Base-by-base conservation (phyloP, 2,113 vertebrate species). In the Bothrops jararaca region DNA sequence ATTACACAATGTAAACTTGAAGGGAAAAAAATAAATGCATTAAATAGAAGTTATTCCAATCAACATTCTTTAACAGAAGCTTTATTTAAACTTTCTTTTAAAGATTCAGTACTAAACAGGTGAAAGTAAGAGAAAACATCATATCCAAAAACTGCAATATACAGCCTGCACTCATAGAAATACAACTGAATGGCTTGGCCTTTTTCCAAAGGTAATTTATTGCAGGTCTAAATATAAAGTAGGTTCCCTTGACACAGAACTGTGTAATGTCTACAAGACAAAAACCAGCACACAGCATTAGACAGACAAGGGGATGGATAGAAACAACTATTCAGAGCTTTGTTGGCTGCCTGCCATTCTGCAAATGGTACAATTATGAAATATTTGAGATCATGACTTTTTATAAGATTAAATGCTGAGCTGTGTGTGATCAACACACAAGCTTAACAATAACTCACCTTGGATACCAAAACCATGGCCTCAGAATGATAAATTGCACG, bases 321-420 rank as follows among this genome's bases (percentile, higher is more conserved):
- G 95, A 96, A 97, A 96, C 93, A 95, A 96, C 96, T 96, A 96
- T 94, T 97, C 97, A 97, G 96, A 96, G 96, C 96, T 96, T 93
- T 95, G 54, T 0, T 97, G 97, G 97, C 97, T 95, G 96, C 69
- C 93, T 96, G 96, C 97, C 97, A 97, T 0, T 58, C 64, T 60
- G 95, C 95, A 94, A 97, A 96, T 96, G 94, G 95, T 92, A 96
- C 95, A 97, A 96, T 97, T 97, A 97, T 95, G 94, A 97, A 97
- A 97, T 97, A 97, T 96, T 93, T 95, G 96, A 96, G 94, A 95
- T 96, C 94, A 92, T 96, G 95, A 96, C 96, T 97, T 97, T 58
- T 95, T 96, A 97, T 97, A 96, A 96, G 94, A 93, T 96, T 94
- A 95, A 96, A 94, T 95, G 90, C 91, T 93, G 95, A 96, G 93